phyloP scores from a whole-genome alignment of 2,113 vertebrate genomes.

The Pangasianodon gigas region DNA sequence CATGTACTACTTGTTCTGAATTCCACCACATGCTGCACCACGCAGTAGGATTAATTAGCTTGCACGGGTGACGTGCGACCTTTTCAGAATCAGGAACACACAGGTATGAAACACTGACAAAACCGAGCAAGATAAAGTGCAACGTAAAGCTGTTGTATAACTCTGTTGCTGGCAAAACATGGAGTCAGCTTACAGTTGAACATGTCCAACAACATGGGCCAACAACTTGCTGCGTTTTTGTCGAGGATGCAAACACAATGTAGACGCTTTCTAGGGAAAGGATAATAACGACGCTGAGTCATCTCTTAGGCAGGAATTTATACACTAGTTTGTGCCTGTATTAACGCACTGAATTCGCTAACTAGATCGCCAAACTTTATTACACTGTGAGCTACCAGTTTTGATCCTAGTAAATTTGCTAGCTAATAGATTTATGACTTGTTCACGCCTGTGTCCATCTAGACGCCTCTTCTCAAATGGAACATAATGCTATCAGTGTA shows the following conservation, averaged over 20 bases:
- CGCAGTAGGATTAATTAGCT: not conserved
- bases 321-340: not conserved
- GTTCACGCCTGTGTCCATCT: not conserved
- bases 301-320: too few relatives aligned
- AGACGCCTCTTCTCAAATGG: not conserved
- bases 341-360: not conserved
- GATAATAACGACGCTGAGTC: not conserved
- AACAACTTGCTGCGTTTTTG: not conserved
- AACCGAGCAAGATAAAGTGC: not conserved
- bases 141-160: not conserved
- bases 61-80: not conserved
- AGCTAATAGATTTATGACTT: not conserved
- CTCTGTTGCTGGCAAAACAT: not conserved
- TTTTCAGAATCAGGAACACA: not conserved
- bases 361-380: not conserved
- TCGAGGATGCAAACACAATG: not conserved
- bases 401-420: not conserved
- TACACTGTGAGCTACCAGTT: not conserved
- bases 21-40: not conserved
- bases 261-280: not conserved
- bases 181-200: not conserved
- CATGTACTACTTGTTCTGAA: not conserved
- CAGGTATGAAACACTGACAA: not conserved
- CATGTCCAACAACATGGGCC: not conserved
- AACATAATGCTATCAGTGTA: not conserved